These are phyloP conservation scores for Hafferia zeledoni DNA, from an alignment of 2,797 vertebrate genomes.

Conservation along the genomic window DNA sequence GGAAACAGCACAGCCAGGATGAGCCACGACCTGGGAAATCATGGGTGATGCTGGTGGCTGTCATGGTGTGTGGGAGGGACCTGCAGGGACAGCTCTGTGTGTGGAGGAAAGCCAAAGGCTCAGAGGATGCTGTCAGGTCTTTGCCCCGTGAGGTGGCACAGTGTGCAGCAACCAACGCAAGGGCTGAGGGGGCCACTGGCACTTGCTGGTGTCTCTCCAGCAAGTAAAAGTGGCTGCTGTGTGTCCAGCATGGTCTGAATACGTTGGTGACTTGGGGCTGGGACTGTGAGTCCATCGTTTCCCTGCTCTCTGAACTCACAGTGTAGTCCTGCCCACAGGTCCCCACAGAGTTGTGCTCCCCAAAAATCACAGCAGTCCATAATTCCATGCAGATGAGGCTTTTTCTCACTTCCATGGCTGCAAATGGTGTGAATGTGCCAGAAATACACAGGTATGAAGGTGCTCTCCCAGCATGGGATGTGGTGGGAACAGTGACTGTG, in stretches of 20 bases:
- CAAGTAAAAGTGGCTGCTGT: neutral
- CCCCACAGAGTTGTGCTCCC: fast-evolving
- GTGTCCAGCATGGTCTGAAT: neutral
- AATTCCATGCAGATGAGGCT: fast-evolving
- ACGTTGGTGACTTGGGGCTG: fast-evolving
- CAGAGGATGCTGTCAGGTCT: neutral
- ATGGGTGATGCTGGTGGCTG: neutral
- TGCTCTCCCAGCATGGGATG: neutral
- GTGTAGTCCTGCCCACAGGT: fast-evolving
- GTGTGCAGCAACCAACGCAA: neutral
- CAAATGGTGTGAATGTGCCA: neutral
- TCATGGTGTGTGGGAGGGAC: neutral
- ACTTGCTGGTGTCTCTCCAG: neutral
- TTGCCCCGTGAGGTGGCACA: fast-evolving
- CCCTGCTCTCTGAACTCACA: neutral
- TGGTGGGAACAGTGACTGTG: fast-evolving
- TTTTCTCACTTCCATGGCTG: neutral
- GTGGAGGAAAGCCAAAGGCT: neutral
- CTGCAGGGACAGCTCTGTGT: neutral
- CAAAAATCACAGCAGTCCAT: neutral
- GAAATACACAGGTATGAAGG: neutral
- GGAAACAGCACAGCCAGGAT: fast-evolving
- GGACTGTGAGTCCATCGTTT: neutral
- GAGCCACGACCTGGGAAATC: neutral
- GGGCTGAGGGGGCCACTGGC: neutral